Conservation (phyloP, 2,797 vertebrate species). For the Gymnoscopelus microlampas region DNA sequence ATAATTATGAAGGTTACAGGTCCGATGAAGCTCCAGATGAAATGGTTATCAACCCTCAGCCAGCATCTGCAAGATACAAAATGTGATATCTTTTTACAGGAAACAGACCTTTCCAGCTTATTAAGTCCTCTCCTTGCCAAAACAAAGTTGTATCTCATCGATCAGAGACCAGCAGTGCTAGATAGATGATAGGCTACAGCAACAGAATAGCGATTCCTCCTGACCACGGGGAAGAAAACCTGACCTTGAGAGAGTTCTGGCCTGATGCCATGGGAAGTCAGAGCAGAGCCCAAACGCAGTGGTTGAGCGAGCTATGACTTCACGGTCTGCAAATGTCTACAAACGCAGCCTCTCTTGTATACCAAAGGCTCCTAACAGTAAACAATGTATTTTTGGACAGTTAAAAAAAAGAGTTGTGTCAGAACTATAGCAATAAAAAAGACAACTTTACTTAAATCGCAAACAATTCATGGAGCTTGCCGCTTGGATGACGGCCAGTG, state of each 20-base stretch:
- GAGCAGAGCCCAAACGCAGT: constrained; percentile 52
- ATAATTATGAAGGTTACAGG: constrained; percentile 93
- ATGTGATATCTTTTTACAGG: constrained; percentile 24
- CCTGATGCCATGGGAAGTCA: constrained; percentile 55
- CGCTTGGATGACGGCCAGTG: constrained; percentile 62
- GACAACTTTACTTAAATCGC: constrained; percentile 44
- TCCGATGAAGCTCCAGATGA: constrained; percentile 99
- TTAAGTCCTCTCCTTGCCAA: constrained; percentile 65
- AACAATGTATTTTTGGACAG: constrained; percentile 10
- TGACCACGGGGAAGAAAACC: constrained; percentile 66
- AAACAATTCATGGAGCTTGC: constrained; percentile 61
- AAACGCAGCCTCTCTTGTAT: constrained; percentile 47
- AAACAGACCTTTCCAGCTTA: constrained; percentile 32
- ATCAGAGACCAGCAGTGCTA: constrained; percentile 49
- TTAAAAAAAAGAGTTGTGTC: constrained; percentile 42
- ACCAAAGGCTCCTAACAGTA: constrained; percentile 8
- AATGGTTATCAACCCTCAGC: constrained; percentile 97
- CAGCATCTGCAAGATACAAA: constrained; percentile 86
- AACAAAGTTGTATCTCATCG: constrained; percentile 63
- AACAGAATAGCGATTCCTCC: constrained; percentile 45
- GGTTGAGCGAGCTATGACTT: constrained; percentile 63
- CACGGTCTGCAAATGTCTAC: constrained; percentile 64
- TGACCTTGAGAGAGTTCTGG: constrained; percentile 61
- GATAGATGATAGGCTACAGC: constrained; percentile 55
- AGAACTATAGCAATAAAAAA: constrained; percentile 39